Base-by-base conservation (phyloP, 2,113 vertebrate species). In the Hystrix brachyura region DNA sequence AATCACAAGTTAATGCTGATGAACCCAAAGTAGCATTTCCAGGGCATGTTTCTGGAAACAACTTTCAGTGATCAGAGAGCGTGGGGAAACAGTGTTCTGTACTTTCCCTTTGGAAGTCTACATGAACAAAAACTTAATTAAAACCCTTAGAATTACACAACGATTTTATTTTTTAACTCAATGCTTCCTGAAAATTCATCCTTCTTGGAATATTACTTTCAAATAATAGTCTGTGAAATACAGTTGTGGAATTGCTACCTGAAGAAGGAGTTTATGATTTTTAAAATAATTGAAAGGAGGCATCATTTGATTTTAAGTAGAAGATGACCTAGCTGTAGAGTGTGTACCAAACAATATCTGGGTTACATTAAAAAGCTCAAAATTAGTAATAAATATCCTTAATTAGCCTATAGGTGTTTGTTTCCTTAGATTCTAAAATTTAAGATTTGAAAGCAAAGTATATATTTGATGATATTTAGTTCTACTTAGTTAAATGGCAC, bases 341-440 rank as follows among this genome's bases (percentile, higher is more conserved):
- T 27, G 13, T 74, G 71, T 64, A 57, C 57, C 9, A 86, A 90
- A 46, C 59, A 69, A 71, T 51, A 13, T n/a, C 64, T 79, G 64
- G 57, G 55, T 23, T 72, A 18, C 34, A 38, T 32, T 48, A 76
- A 86, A 48, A 51, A 60, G 25, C 5, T 67, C 79, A 67, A 95
- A 86, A 48, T 34, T 18, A 71, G 14, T 60, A 78, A 71, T 34
- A 32, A 64, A 65, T 27, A 21, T 65, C n/a, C 3, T 57, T 32
- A 86, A 57, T 79, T 72, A 72, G 46, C 57, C 29, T 59, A 43
- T 29, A 90, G 46, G 2, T 9, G 32, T 60, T 85, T 95, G 38
- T 65, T 83, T 90, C 27, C 53, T 78, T 92, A 69, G 88, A 84
- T 25, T 91, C 62, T 29, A 81, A 92, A 88, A 67, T 17, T 59